phyloP scores from a whole-genome alignment of 37 sponge, comb jelly and placozoan species.

The Geodia barretti region DNA sequence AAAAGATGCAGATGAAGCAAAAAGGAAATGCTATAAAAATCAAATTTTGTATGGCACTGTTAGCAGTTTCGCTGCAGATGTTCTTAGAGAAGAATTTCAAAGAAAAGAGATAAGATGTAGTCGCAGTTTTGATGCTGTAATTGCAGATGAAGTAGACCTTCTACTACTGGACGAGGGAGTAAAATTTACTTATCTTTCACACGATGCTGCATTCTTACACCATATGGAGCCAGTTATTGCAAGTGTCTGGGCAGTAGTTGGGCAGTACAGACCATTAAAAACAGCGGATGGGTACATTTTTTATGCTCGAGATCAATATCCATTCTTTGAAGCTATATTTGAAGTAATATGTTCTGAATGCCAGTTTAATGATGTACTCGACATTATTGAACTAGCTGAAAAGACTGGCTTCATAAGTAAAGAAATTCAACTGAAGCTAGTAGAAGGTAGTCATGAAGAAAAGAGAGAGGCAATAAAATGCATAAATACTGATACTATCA shows the following conservation, averaged over 20 bases:
- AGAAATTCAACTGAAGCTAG: no score
- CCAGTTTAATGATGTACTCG: no score
- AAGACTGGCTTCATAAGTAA: no score
- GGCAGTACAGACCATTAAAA: slow-evolving; percentile 3
- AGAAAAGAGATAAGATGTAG: neutral
- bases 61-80: slow-evolving; percentile 20
- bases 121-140: neutral
- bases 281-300: slow-evolving; percentile 4
- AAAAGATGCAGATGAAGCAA: neutral
- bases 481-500: no score
- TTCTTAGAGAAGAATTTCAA: slow-evolving; percentile 33
- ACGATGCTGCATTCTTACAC: slow-evolving; percentile 1
- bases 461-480: no score
- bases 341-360: no score
- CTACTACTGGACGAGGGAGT: slow-evolving; percentile 38
- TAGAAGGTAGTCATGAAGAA: no score
- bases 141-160: slow-evolving; percentile 34
- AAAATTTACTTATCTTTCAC: slow-evolving; percentile 38
- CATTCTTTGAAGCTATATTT: neutral
- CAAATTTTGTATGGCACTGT: slow-evolving; percentile 28
- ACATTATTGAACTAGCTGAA: no score
- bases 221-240: slow-evolving; percentile 31
- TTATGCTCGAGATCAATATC: slow-evolving; percentile 4
- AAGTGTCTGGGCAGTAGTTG: slow-evolving; percentile 17
- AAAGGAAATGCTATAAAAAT: neutral